Evolutionary conservation across 2,888 invertebrate species (phyloP), one percentile per base, ranked within the genome.

Genomic region (Sinhomidia bicolor): DNA sequence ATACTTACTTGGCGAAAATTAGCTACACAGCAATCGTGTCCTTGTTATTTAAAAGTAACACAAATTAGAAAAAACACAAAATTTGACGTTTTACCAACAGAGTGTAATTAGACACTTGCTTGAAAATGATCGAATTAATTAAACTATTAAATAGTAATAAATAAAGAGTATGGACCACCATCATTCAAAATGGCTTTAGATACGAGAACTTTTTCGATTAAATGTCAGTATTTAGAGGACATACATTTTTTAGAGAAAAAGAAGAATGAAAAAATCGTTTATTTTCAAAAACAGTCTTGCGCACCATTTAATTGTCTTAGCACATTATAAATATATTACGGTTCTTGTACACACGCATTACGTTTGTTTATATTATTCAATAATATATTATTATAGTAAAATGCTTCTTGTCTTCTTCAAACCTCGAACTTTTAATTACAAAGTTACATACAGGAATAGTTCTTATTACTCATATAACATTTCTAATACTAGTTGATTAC

Each of bases 281-380:
- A 65, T 44, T 82, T 60, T 76, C 26, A 47, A 62, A 57, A 74
- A 74, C 80, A 87, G 88, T 88, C 88, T 88, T 88, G 86, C 82
- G 88, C 88, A 88, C 88, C 88, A 88, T 86, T 85, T 60, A 80
- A 86, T 88, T 88, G 88, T 88, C 88, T 78, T 88, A 88, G 85
- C 85, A 86, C 85, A 85, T 60, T 65, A 26, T 62, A 36, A 68
- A 80, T 68, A 36, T 71, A 68, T 32, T 65, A 78, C 36, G 65
- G 41, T 44, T 62, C 44, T 78, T 51, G 78, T 57, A 80, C 57
- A 85, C 78, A 78, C 57, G 36, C 78, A 54, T 54, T 57, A 54
- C 32, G 47, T 20, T 36, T 17, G 14, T 57, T 78, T 36, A 54
- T 78, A 78, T 78, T 54, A 32, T 12, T 78, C 51, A 78, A 80